Percentiles rank a stretch among this genome's conserved stretches.
These are phyloP conservation scores for Calameuta filiformis DNA, from an alignment of 2,888 invertebrate genomes.

Conservation along the genomic window DNA sequence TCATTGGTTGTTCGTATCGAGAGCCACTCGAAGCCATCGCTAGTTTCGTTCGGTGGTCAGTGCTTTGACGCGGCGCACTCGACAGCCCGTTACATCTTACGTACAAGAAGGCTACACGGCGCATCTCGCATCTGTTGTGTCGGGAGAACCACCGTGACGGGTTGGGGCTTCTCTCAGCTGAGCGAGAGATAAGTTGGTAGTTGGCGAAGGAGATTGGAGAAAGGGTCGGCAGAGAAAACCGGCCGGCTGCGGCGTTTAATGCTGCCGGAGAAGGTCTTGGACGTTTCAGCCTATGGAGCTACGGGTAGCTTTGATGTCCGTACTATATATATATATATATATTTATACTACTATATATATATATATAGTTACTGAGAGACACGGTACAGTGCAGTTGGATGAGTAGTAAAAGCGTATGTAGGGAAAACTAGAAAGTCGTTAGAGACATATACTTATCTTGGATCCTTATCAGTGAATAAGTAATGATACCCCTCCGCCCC, in stretches of 20 bases:
- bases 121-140: conserved; percentile 53
- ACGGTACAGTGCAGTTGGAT: background rate
- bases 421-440: background rate
- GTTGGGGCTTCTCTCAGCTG: background rate
- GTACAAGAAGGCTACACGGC: conserved; percentile 36
- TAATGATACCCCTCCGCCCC: too few species aligned
- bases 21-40: background rate
- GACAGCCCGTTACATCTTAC: conserved; percentile 48
- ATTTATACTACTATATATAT: too few species aligned
- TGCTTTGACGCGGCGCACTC: conserved; percentile 29
- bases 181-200: background rate
- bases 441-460: background rate
- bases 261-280: background rate
- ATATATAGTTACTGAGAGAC: background rate
- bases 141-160: background rate
- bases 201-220: background rate
- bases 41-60: conserved; percentile 2
- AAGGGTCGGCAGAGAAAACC: conserved; percentile 4
- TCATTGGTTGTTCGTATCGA: background rate
- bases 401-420: background rate
- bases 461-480: background rate
- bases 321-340: too few species aligned
- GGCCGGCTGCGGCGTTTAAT: background rate
- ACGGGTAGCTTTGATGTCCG: background rate
- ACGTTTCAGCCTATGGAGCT: background rate